These are phyloP conservation scores for Cantharis rufa DNA, from an alignment of 2,888 invertebrate species.

Conservation along the genomic window DNA sequence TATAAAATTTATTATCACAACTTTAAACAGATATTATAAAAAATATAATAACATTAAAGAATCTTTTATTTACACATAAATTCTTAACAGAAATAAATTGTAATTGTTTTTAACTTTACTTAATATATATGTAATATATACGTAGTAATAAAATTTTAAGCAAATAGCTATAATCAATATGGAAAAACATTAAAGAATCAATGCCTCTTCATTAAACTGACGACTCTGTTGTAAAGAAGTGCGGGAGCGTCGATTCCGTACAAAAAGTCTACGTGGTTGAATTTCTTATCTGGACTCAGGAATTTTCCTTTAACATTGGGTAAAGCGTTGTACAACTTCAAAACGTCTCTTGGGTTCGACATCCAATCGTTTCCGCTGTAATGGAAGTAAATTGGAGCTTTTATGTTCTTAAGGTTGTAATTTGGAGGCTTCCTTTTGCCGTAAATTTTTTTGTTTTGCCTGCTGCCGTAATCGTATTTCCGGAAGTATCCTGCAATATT, in stretches of 20 bases:
- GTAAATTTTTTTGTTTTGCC: slow-evolving; percentile 36
- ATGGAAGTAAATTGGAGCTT: slow-evolving; percentile 52
- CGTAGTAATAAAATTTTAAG: not conserved
- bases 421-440: slow-evolving; percentile 46
- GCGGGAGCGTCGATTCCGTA: slow-evolving; percentile 60
- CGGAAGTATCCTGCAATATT: slow-evolving; percentile 10
- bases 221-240: not conserved
- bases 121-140: not conserved
- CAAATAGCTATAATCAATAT: not conserved
- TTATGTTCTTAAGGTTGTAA: slow-evolving; percentile 50
- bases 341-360: slow-evolving; percentile 44
- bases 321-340: not conserved
- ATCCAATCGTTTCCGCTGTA: slow-evolving; percentile 56
- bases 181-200: not conserved
- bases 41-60: not conserved
- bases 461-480: slow-evolving; percentile 15
- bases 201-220: not conserved
- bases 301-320: slow-evolving; percentile 51
- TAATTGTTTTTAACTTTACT: not conserved
- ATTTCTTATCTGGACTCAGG: slow-evolving; percentile 57
- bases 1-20: not conserved
- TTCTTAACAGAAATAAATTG: not conserved
- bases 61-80: not conserved
- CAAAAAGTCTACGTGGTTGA: slow-evolving; percentile 68
- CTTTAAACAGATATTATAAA: not conserved